These are phyloP conservation scores for Colius striatus DNA, from an alignment of 2,113 vertebrate species.

Conservation along the genomic window DNA sequence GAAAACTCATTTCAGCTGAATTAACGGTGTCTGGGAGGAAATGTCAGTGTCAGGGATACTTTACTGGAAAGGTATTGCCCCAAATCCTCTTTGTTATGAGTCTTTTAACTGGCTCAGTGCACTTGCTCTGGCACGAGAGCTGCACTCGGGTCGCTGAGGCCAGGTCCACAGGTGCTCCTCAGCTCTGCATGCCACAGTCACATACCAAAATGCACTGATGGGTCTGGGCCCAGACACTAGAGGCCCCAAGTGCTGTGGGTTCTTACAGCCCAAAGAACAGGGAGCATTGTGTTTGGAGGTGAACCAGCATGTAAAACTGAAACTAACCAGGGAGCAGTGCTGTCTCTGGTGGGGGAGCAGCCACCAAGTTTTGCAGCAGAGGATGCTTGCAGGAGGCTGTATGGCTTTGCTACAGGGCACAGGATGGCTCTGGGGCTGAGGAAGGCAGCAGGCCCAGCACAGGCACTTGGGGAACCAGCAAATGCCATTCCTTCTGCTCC, in stretches of 20 bases:
- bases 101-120: background rate
- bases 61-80: background rate
- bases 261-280: background rate
- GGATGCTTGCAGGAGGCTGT: background rate
- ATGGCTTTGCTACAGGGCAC: background rate
- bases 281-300: background rate
- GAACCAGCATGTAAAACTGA: background rate
- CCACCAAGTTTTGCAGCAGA: background rate
- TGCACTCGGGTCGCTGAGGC: fast-evolving
- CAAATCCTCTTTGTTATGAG: fast-evolving
- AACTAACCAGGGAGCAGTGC: fast-evolving
- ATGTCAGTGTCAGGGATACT: background rate
- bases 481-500: background rate
- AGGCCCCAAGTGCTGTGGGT: background rate
- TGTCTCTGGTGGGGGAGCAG: background rate
- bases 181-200: background rate
- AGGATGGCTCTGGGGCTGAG: background rate
- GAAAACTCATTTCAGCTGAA: background rate
- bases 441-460: background rate
- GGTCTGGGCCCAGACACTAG: background rate
- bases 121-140: background rate
- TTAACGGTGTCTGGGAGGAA: background rate
- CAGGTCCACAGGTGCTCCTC: background rate
- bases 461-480: background rate
- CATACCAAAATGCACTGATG: background rate